Evolutionary conservation across 2,113 vertebrate genomes (phyloP), one percentile per base, ranked within the genome.

Genomic region (Mustela nigripes): DNA sequence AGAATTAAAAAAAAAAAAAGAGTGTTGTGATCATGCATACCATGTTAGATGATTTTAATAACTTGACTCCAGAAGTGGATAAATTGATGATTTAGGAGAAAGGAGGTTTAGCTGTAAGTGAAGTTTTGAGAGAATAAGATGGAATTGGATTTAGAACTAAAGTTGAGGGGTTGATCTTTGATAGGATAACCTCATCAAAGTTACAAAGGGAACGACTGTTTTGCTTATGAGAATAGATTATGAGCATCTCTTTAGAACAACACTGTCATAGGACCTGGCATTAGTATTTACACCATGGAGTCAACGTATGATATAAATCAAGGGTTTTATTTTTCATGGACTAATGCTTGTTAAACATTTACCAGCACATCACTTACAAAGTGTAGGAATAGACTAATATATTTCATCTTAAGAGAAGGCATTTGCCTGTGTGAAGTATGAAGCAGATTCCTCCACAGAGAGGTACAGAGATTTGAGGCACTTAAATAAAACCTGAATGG

Each of bases 101-200:
- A 53, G 36, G 53, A 86, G 7, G 28, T 95, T 96, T 86, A 78
- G 71, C 15, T 91, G 15, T 85, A 18, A 87, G 11, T 69, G 14
- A 81, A 74, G 50, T 86, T 83, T 95, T 95, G 50, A 79, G 45
- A 69, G 93, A 28, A 24, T 39, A 50, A 69, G 58, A 71, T 65
- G 7, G 15, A 2, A 39, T 24, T 85, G 18, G 16, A 85, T 74
- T 45, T 36, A 92, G 48, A 89, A 73, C 24, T 58, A 80, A 84
- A 83, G 9, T 22, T n/a, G 16, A 95, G 24, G 12, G 4, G 63
- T 24, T 95, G 22, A 28, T 7, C 31, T 56, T 76, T 53, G 36
- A 74, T 9, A 95, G 48, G 89, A 36, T 4, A 45, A n/a, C 5
- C 7, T 87, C 36, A 93, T 93, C 48, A 63, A 11, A 31, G 21